Base-by-base conservation (phyloP, 2,113 vertebrate species). In the Catharus bicknelli region DNA sequence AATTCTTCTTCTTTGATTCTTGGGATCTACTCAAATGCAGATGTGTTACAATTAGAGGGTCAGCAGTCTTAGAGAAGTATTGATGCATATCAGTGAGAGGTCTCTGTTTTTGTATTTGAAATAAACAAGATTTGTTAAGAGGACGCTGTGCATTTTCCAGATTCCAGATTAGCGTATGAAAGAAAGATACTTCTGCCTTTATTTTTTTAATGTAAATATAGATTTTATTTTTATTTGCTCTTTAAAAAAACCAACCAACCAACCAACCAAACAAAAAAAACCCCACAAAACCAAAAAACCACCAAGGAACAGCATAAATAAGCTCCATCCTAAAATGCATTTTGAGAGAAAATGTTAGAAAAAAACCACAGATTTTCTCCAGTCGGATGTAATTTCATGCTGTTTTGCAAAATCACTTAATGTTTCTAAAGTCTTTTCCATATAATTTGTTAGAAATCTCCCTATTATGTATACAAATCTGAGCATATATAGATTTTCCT, bases 361-460 rank as follows among this genome's bases (percentile, higher is more conserved):
- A 16, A 16, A 84, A 20, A 9, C n/a, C 29, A 40, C 8, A 42
- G 2, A 47, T 68, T 58, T 45, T 81, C 29, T 78, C 16, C 21
- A 64, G 25, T 79, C 4, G 3, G 42, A 58, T 82, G 18, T 34
- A 0, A 59, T 76, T 61, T 69, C 5, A 61, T 1, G 1, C 59
- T 79, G 13, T 79, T 83, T 79, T 77, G 8, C 18, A 77, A 86
- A 73, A 76, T 30, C 9, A 4, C 4, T 43, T 11, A 7, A 16
- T 70, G 2, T 22, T 83, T 83, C 20, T 26, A 72, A 48, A n/a
- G 22, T 1, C 4, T 90, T 73, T 87, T 42, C 6, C 7, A 30
- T 43, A 22, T 40, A 34, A n/a, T 40, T 93, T 47, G 1, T 36
- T 64, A 48, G 66, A 67, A 83, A 72, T 32, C 16, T 83, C 15